A percentile compares a stretch with the other conserved stretches of the same genome.
phyloP scores from a whole-genome alignment of 2,797 vertebrate genomes.

The Rhadinocentrus ornatus region DNA sequence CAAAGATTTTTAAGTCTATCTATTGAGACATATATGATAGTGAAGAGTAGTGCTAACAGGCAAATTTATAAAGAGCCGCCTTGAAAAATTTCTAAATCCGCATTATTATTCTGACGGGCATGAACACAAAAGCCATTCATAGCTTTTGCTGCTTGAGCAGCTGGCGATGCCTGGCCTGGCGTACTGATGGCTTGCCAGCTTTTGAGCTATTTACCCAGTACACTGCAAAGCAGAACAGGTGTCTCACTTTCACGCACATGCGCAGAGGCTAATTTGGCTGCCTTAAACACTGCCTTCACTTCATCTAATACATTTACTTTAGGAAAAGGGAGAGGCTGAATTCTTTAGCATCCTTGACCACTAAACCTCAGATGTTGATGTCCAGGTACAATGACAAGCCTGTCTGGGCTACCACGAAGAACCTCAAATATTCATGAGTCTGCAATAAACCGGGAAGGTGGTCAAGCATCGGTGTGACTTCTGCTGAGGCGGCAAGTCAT shows the following conservation, averaged over 20 bases:
- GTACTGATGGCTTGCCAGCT: conserved; percentile 68
- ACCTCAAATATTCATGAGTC: conserved; percentile 74
- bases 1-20: conserved; percentile 39
- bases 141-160: conserved; percentile 64
- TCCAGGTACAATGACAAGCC: conserved; percentile 70
- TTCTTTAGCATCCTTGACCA: conserved; percentile 61
- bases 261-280: conserved; percentile 15
- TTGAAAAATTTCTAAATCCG: conserved; percentile 24
- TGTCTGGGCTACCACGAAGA: conserved; percentile 57
- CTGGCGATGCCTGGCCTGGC: conserved; percentile 63
- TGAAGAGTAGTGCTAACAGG: neutral
- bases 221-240: conserved; percentile 75
- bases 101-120: conserved; percentile 36
- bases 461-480: conserved; percentile 34
- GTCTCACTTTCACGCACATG: conserved; percentile 36
- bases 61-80: neutral
- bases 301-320: conserved; percentile 61
- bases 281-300: conserved; percentile 37
- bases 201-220: conserved; percentile 60
- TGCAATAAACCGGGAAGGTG: conserved; percentile 45
- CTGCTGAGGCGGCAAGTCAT: conserved; percentile 61
- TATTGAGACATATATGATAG: conserved; percentile 18
- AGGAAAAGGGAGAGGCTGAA: conserved; percentile 70
- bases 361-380: conserved; percentile 63
- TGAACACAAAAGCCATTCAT: conserved; percentile 71